phyloP scores from a whole-genome alignment of 1,140 invertebrate species.

The Drosophila tropicalis region DNA sequence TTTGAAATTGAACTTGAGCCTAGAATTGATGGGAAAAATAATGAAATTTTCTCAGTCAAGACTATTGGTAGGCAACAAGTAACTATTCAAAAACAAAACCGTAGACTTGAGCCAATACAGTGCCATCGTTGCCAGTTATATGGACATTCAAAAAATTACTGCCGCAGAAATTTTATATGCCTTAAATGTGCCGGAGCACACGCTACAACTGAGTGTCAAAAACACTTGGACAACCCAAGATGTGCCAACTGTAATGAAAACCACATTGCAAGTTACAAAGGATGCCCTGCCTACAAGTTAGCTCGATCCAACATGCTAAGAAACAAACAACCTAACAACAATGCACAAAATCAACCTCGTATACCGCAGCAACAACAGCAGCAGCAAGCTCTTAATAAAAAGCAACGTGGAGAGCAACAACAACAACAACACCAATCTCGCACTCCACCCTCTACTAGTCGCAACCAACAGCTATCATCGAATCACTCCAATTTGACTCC shows the following conservation, averaged over 20 bases:
- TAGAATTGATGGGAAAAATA: no score
- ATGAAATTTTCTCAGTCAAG: no score
- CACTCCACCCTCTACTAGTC: neutral
- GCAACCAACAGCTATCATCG: no score
- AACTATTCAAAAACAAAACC: no score
- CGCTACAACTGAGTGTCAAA: neutral
- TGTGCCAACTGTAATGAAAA: neutral
- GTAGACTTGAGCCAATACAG: neutral
- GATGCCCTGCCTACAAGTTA: constrained; percentile 10
- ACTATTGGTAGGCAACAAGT: no score
- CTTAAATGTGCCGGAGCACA: constrained; percentile 3
- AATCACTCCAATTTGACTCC: neutral
- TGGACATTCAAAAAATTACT: constrained; percentile 2
- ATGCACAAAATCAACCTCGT: neutral
- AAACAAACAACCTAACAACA: neutral
- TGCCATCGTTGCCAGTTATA: constrained; percentile 4
- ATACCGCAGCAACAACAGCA: neutral
- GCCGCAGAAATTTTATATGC: constrained; percentile 2
- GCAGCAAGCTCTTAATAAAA: neutral
- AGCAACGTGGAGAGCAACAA: neutral
- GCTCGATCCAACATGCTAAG: neutral
- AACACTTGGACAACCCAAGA: neutral
- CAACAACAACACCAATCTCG: neutral
- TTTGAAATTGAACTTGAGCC: no score
- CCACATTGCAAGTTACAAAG: constrained; percentile 13